A percentile compares a stretch with the other conserved stretches of the same genome.
These are phyloP conservation scores for Microtus obscurus DNA, from an alignment of 2,797 vertebrate species.

Conservation along the genomic window DNA sequence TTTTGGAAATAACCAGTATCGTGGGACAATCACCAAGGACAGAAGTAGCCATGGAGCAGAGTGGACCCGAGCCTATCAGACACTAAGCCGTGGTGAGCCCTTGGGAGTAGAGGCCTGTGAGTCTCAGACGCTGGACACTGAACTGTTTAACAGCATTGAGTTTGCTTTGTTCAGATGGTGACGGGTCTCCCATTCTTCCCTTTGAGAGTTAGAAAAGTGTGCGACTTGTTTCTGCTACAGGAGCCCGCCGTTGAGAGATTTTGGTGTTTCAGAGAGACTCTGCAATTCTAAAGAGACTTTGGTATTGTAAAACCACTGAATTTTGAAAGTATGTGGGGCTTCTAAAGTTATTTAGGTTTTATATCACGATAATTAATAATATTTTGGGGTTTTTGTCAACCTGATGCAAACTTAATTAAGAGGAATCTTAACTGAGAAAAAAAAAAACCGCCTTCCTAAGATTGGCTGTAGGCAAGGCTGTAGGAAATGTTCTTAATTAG, in stretches of 20 bases:
- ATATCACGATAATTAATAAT: background rate
- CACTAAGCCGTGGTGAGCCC: background rate
- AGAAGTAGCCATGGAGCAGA: background rate
- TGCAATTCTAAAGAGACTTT: background rate
- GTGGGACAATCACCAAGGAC: background rate
- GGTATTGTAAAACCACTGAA: background rate
- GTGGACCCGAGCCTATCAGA: background rate
- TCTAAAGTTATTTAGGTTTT: background rate
- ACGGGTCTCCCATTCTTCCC: too few species aligned
- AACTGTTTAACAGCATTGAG: background rate
- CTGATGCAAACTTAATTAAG: background rate
- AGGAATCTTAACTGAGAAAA: background rate
- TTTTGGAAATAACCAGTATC: background rate
- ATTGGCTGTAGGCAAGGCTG: background rate
- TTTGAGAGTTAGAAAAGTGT: background rate
- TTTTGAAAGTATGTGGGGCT: background rate
- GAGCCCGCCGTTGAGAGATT: too few species aligned
- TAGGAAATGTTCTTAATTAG: background rate
- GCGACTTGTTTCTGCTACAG: background rate
- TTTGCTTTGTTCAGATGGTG: background rate
- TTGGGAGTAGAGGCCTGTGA: background rate
- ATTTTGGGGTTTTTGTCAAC: background rate
- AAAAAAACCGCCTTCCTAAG: background rate
- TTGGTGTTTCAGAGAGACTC: background rate
- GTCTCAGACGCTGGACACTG: background rate